phyloP scores from a whole-genome alignment of 2,888 invertebrate genomes.

The Microplitis deprimator region DNA sequence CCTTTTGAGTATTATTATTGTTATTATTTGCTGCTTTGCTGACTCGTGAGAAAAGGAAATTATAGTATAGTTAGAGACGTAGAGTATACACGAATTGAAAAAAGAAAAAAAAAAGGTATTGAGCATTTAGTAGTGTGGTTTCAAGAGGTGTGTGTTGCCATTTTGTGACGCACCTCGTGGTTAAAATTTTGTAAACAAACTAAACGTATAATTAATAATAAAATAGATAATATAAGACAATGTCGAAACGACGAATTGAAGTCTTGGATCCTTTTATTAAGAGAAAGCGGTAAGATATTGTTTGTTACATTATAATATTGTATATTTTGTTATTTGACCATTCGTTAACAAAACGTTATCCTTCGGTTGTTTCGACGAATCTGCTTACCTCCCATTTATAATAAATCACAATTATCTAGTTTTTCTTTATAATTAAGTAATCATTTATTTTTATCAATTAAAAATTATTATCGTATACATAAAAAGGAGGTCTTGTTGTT shows the following conservation, averaged over 20 bases:
- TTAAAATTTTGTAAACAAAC: conserved; percentile 51
- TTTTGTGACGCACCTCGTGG: conserved; percentile 66
- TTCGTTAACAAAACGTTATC: background rate
- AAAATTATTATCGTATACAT: too few relatives aligned
- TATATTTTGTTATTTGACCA: conserved; percentile 32
- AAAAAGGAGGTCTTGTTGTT: too few relatives aligned
- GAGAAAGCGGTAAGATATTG: conserved; percentile 79
- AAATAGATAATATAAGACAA: conserved; percentile 59
- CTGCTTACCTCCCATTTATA: too few relatives aligned
- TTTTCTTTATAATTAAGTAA: too few relatives aligned
- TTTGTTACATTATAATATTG: conserved; percentile 13
- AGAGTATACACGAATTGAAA: background rate
- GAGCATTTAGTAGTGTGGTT: background rate
- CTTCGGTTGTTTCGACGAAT: too few relatives aligned
- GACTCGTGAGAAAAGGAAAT: background rate
- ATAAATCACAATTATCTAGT: too few relatives aligned
- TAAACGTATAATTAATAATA: conserved; percentile 28
- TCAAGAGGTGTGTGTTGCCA: conserved; percentile 58
- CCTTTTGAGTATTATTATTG: too few relatives aligned
- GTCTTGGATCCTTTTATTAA: conserved; percentile 87
- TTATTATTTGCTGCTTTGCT: too few relatives aligned
- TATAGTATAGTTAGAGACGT: background rate
- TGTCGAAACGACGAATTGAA: conserved; percentile 91
- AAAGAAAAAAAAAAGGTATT: background rate
- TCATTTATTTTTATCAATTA: too few relatives aligned